Conservation (phyloP, 2,113 vertebrate species). For the Gavialis gangeticus region DNA sequence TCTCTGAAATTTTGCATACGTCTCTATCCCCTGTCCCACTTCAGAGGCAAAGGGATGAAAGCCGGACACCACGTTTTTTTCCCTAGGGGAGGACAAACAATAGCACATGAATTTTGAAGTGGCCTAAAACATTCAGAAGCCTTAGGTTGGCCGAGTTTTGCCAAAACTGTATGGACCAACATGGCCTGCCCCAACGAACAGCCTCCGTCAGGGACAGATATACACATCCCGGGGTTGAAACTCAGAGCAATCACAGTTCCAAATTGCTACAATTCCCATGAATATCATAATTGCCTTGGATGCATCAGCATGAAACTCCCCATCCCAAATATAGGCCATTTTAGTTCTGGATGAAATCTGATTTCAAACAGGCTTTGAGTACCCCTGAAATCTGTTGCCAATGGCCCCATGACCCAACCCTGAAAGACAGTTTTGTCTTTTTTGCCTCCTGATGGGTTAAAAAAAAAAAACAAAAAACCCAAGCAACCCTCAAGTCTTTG, state of each 20-base stretch:
- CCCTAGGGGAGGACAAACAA: background rate
- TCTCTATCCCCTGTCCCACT: background rate
- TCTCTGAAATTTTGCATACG: background rate
- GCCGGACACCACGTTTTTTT: background rate
- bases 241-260: background rate
- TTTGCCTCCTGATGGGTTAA: background rate
- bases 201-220: background rate
- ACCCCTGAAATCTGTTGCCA: background rate
- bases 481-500: background rate
- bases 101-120: no score
- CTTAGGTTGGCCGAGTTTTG: background rate
- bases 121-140: background rate
- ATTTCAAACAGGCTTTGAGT: background rate
- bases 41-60: background rate
- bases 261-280: background rate
- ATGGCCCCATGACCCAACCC: background rate
- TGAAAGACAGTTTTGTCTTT: background rate
- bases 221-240: background rate
- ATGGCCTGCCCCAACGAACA: background rate
- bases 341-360: background rate
- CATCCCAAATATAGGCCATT: background rate
- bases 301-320: background rate
- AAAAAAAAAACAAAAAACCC: background rate
- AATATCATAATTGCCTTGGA: background rate
- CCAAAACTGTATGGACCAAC: background rate